Evolutionary conservation across 2,888 invertebrate species (phyloP), one percentile per base, ranked within the genome.

Genomic region (Cylloceria caligata): DNA sequence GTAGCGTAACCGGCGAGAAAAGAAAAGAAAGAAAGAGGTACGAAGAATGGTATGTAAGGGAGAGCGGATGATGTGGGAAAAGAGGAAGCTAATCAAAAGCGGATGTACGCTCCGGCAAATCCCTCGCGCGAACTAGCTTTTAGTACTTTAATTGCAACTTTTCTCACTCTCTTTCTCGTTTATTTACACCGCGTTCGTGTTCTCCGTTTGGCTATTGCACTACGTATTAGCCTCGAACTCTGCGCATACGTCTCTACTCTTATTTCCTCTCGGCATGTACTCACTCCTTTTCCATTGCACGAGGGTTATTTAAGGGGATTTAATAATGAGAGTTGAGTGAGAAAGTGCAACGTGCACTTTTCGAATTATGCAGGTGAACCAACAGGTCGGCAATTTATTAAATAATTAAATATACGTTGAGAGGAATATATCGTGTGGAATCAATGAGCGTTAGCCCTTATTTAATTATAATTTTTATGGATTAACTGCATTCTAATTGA

Each of bases 71-170:
- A 91, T 91, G 91, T 91, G 92, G 92, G 91, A 92, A 92, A 91
- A 92, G 92, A 91, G 92, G 92, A 92, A 92, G 92, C 91, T 92
- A 92, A 92, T 92, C 92, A 92, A 91, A 91, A 91, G 90, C 91
- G 92, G 92, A 92, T 90, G 89, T 90, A 89, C 91, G 91, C 91
- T 91, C 89, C 86, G 89, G 86, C 88, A 90, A 90, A 87, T 64
- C 62, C 64, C 36, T 24, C 27, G 16, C 42, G 69, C 9, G 47
- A 57, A 45, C 67, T 52, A 69, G 68, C 71, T 81, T 83, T 83
- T 74, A 82, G 76, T 79, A 83, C 79, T 81, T 83, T 86, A 86
- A 86, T 86, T 86, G 84, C 84, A 67, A 76, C 65, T 74, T 68
- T 75, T 75, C 76, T 80, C 79, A 67, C 39, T 60, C 67, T 71